phyloP scores from a whole-genome alignment of 2,113 vertebrate species.

The Dendropsophus ebraccatus region DNA sequence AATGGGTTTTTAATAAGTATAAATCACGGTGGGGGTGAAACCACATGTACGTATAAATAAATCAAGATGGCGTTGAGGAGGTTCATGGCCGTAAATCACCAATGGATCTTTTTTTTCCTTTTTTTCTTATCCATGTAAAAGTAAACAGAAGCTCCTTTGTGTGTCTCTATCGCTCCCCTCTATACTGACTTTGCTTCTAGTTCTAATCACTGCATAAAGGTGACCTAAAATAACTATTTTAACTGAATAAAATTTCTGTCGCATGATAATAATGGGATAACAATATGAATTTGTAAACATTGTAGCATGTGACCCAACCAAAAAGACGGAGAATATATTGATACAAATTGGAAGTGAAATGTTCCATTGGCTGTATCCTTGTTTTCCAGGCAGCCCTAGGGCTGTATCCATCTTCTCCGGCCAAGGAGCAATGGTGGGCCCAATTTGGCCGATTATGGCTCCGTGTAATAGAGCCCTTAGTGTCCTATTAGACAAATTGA shows the following conservation, averaged over 20 bases:
- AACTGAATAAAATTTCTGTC: neutral
- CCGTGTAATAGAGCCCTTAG: too few species aligned
- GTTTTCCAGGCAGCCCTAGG: too few species aligned
- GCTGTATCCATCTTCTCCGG: too few species aligned
- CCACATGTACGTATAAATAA: conserved; percentile 51
- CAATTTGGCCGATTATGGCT: too few species aligned
- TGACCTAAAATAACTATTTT: neutral
- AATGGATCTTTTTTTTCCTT: conserved; percentile 12
- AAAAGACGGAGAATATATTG: too few species aligned
- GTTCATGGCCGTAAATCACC: conserved; percentile 49
- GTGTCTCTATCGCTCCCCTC: neutral
- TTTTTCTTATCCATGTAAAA: conserved; percentile 25
- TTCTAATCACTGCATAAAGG: neutral
- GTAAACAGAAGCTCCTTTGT: conserved; percentile 26
- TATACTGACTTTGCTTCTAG: neutral
- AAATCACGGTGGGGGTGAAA: conserved; percentile 50
- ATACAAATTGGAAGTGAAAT: too few species aligned
- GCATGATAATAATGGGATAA: neutral
- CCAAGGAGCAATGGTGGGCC: too few species aligned
- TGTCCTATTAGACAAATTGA: too few species aligned
- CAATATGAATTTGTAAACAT: too few species aligned
- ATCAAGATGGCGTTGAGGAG: conserved; percentile 32
- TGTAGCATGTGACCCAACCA: too few species aligned
- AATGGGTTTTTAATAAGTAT: conserved; percentile 55
- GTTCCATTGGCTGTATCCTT: too few species aligned